These are phyloP conservation scores for Meleagris gallopavo DNA, from an alignment of 2,113 vertebrate genomes.

Conservation along the genomic window DNA sequence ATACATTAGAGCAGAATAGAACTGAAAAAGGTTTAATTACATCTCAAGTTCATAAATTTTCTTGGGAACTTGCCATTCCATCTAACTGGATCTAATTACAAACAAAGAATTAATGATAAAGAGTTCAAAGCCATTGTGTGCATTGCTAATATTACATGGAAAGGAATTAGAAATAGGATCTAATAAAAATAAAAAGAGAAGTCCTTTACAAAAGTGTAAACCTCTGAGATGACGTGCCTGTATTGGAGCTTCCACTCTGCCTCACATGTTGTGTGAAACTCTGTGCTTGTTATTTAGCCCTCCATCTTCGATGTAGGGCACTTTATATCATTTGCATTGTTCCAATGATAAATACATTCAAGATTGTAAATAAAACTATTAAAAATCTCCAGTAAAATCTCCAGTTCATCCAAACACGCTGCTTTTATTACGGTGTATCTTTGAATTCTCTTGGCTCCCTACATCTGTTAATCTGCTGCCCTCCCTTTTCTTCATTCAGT, in stretches of 20 bases:
- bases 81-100: conserved; percentile 30
- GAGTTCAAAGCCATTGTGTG: neutral
- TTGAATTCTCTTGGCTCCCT: neutral
- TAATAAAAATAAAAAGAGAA: neutral
- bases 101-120: conserved; percentile 2
- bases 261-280: neutral
- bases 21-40: conserved; percentile 31
- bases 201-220: neutral
- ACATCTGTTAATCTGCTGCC: neutral
- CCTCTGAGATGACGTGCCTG: neutral
- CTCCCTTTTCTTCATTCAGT: neutral
- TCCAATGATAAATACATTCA: neutral
- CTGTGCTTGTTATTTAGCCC: neutral
- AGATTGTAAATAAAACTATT: neutral
- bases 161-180: neutral
- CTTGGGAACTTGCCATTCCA: conserved; percentile 11
- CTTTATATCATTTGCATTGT: neutral
- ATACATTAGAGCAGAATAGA: neutral
- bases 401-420: neutral
- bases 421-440: neutral
- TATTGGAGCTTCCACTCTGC: neutral
- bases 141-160: neutral
- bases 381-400: neutral
- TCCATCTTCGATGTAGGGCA: neutral
- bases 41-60: conserved; percentile 37